Base-by-base conservation (phyloP, 2,888 invertebrate species). In the Venusia cambrica region DNA sequence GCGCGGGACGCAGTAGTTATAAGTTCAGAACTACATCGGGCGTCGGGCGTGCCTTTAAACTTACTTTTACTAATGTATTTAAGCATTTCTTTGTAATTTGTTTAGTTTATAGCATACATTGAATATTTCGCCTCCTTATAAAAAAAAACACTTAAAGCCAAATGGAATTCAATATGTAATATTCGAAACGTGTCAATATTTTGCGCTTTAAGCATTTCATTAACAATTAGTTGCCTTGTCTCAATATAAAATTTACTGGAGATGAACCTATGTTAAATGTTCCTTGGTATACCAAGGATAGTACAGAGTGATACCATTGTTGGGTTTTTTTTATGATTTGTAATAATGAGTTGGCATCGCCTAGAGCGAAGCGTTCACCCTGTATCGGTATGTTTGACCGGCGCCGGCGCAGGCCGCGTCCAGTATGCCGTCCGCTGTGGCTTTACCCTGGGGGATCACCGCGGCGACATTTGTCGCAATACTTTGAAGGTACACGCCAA, bases 31-130 rank as follows among this genome's bases (percentile, higher is more conserved):
- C 64, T 72, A 71, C 69, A 72, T 33, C 70, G 53, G 73, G 76
- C 74, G 75, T 69, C 71, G 65, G 73, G 67, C 74, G 76, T 67
- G 76, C 77, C 76, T 74, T 65, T 54, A 38, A 44, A 51, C 55
- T 58, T 59, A 53, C 40, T 65, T n/a, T 64, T 69, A 70, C 60
- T 65, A 65, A 70, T 68, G 64, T 72, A 73, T 77, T 74, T 76
- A 69, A 70, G 70, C 70, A 72, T 76, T 73, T 74, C 67, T 48
- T 36, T 24, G 7, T 19, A 9, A 7, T 9, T 12, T 12, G 14
- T n/a, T n/a, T n/a, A n/a, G n/a, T n/a, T n/a, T n/a, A n/a, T n/a
- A n/a, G n/a, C n/a, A n/a, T n/a, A n/a, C n/a, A n/a, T n/a, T n/a
- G n/a, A 5, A 4, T 13, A 6, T n/a, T 13, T 25, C 7, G n/a